Evolutionary conservation across 1,140 invertebrate species (phyloP), one percentile per base, ranked within the genome.

Genomic region (Drosophila ananassae): DNA sequence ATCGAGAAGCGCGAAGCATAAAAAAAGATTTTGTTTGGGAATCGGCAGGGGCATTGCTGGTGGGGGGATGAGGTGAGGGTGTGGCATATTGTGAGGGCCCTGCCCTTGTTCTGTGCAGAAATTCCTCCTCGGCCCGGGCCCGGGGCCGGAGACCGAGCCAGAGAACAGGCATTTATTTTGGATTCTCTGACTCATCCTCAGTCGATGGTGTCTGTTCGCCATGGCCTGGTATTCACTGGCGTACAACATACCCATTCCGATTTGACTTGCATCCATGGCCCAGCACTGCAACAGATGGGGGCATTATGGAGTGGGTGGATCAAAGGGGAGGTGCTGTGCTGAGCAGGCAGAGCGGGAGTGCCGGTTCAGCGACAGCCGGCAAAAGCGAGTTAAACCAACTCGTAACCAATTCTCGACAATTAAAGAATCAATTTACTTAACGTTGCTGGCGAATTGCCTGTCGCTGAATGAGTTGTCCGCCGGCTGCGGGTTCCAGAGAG

Each of bases 391-490:
- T 89, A 87, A 89, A 63, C 78, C 51, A 87, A 87, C 82, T 87
- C 78, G 82, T 89, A 87, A 87, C 82, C 82, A 87, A 87, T 87
- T 87, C 83, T 84, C 78, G 53, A 83, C 83, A 87, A 87, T 87
- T 87, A 87, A 89, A 87, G 83, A 87, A 87, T 87, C 83, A 87
- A 87, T 87, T 87, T 87, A 87, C 83, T 83, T 77, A 87, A 79
- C 79, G 71, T 87, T 60, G 83, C 83, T 79, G 83, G 83, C 83
- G 83, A 89, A 87, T 87, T 82, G 82, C 48, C 53, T 59, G 54
- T 54, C 48, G 69, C 63, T 61, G 58, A 71, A 71, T 71, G 67
- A 69, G 67, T 69, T 71, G 67, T 69, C 67, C 50, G 21, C 22
- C 13, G 46, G 55, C 46, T 75, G 64, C 72, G 44, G 79, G 63